These are phyloP conservation scores for Opisthocomus hoazin DNA, from an alignment of 2,113 vertebrate species.

Conservation along the genomic window DNA sequence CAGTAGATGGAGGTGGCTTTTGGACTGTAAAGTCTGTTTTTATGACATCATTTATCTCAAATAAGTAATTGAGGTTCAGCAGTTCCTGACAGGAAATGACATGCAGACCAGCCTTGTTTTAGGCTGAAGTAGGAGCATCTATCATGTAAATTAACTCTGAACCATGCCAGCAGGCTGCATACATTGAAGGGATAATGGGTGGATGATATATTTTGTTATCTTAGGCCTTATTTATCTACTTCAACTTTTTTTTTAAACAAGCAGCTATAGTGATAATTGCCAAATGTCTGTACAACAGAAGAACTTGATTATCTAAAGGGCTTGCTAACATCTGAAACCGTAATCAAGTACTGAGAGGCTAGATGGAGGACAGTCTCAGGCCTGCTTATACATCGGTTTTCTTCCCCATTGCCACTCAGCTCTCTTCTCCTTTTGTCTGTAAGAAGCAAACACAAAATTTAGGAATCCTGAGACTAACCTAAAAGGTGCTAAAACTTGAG, in stretches of 20 bases:
- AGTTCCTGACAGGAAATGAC: constrained; percentile 26
- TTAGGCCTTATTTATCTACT: constrained; percentile 36
- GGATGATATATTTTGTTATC: constrained; percentile 44
- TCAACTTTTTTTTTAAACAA: neutral
- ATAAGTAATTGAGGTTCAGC: constrained; percentile 43
- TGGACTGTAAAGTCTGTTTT: constrained; percentile 31
- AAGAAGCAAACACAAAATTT: neutral
- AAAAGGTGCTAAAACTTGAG: neutral
- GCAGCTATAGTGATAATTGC: neutral
- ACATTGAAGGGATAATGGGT: constrained; percentile 27
- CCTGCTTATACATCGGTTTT: neutral
- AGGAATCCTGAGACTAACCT: neutral
- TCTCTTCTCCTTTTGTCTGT: neutral
- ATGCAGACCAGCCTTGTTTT: constrained; percentile 32
- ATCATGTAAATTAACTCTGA: constrained; percentile 55
- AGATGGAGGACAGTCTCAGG: neutral
- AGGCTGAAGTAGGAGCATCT: constrained; percentile 34
- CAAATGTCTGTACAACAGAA: neutral
- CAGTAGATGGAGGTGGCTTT: neutral
- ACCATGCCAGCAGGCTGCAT: neutral
- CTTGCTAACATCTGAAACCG: neutral
- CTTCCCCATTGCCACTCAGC: neutral
- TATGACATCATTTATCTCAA: constrained; percentile 51
- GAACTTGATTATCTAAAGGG: neutral
- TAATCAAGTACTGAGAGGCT: neutral